phyloP scores from a whole-genome alignment of 2,797 vertebrate species.

The Ctenosaura bakeri region DNA sequence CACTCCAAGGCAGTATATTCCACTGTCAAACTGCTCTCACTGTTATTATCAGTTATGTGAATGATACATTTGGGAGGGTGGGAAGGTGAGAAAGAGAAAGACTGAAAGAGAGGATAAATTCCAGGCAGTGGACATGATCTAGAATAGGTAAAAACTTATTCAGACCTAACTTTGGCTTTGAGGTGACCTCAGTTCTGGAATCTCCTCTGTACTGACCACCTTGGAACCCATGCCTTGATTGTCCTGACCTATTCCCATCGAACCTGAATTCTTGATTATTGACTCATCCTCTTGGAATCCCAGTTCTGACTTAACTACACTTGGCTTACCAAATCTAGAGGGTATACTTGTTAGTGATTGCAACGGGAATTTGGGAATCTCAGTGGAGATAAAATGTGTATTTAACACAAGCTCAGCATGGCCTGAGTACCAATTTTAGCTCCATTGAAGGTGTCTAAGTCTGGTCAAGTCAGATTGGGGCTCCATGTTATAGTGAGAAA shows the following conservation, averaged over 20 bases:
- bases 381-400: neutral
- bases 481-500: neutral
- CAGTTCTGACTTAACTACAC: neutral
- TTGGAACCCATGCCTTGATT: neutral
- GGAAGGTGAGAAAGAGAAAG: too few relatives aligned
- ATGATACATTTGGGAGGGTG: neutral
- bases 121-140: too few relatives aligned
- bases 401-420: neutral
- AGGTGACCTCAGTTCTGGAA: neutral
- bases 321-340: too few relatives aligned
- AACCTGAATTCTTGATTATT: neutral
- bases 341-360: too few relatives aligned
- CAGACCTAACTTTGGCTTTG: neutral
- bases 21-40: too few relatives aligned
- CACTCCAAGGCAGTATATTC: too few relatives aligned
- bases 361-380: too few relatives aligned
- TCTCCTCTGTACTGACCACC: neutral
- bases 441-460: too few relatives aligned
- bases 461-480: neutral
- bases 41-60: neutral
- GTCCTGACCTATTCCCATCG: neutral
- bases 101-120: too few relatives aligned
- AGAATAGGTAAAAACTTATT: neutral
- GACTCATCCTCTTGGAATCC: neutral
- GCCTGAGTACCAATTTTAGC: neutral